These are phyloP conservation scores for Chrosomus eos DNA, from an alignment of 2,797 vertebrate species.

Conservation along the genomic window DNA sequence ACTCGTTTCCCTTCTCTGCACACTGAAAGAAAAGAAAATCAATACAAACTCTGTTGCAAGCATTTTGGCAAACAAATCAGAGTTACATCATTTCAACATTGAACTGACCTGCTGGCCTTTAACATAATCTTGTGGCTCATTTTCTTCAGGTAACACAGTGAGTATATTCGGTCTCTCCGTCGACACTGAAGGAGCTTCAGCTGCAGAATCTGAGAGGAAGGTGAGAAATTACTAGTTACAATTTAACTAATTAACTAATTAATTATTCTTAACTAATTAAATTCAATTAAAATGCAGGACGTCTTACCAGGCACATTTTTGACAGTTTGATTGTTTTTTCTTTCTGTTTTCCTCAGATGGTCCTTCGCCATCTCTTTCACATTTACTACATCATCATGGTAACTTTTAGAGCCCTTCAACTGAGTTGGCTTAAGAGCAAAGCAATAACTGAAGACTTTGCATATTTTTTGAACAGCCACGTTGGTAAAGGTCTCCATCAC, in stretches of 20 bases:
- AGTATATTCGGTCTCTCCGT: background rate
- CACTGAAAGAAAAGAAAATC: background rate
- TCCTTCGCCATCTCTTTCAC: background rate
- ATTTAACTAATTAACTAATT: too few relatives aligned
- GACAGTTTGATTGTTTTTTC: background rate
- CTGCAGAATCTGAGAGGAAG: background rate
- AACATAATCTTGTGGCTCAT: background rate
- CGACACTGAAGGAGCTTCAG: background rate
- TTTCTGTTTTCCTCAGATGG: background rate
- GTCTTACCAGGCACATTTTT: slow-evolving; percentile 11
- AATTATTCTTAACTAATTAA: background rate
- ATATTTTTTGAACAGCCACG: slow-evolving; percentile 56
- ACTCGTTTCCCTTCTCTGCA: background rate
- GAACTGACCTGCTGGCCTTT: slow-evolving; percentile 8
- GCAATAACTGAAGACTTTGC: slow-evolving; percentile 55
- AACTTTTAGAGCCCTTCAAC: background rate
- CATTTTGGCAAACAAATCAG: background rate
- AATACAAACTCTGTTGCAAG: background rate
- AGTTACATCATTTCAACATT: background rate
- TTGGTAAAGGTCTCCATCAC: slow-evolving; percentile 49
- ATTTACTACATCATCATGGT: background rate
- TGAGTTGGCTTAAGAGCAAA: slow-evolving; percentile 2
- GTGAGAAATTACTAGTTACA: background rate
- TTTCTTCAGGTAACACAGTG: slow-evolving; percentile 1
- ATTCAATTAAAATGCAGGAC: background rate